phyloP scores from a whole-genome alignment of 1,140 invertebrate genomes.

The Drosophila triauraria region DNA sequence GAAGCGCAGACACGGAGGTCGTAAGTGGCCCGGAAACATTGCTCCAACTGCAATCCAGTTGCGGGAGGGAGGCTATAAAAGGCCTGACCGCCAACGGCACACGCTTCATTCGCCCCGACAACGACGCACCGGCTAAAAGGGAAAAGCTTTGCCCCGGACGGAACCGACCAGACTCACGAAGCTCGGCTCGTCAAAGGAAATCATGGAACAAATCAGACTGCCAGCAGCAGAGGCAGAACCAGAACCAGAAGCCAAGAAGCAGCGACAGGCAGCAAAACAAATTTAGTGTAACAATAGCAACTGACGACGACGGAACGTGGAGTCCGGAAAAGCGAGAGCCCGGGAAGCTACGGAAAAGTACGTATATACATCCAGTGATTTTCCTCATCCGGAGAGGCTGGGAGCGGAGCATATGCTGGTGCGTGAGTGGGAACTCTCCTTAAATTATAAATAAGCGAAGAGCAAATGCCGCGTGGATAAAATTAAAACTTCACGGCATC shows the following conservation, averaged over 20 bases:
- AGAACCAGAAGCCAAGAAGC: constrained; percentile 45
- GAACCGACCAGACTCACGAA: constrained; percentile 47
- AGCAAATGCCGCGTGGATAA: constrained; percentile 44
- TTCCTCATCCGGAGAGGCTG: constrained; percentile 32
- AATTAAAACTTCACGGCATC: constrained; percentile 51
- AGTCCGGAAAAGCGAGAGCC: constrained; percentile 15
- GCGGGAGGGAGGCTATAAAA: constrained; percentile 64
- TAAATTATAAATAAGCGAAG: constrained; percentile 73
- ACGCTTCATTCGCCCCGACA: constrained; percentile 59
- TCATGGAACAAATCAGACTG: constrained; percentile 52
- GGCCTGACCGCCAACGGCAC: constrained; percentile 52
- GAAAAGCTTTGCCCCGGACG: constrained; percentile 41
- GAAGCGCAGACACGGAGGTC: constrained; percentile 55
- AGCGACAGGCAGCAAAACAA: constrained; percentile 53
- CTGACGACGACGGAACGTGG: constrained; percentile 57
- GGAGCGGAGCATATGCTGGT: constrained; percentile 45
- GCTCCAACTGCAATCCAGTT: constrained; percentile 18
- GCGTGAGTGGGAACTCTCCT: constrained; percentile 19
- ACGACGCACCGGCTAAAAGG: constrained; percentile 51
- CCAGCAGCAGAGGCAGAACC: constrained; percentile 13
- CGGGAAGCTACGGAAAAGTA: constrained; percentile 20
- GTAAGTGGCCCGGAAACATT: constrained; percentile 53
- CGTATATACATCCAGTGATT: constrained; percentile 36
- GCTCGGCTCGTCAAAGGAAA: constrained; percentile 52
- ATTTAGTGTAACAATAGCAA: constrained; percentile 76